Base-by-base conservation (phyloP, 2,113 vertebrate species). In the Willisornis vidua region DNA sequence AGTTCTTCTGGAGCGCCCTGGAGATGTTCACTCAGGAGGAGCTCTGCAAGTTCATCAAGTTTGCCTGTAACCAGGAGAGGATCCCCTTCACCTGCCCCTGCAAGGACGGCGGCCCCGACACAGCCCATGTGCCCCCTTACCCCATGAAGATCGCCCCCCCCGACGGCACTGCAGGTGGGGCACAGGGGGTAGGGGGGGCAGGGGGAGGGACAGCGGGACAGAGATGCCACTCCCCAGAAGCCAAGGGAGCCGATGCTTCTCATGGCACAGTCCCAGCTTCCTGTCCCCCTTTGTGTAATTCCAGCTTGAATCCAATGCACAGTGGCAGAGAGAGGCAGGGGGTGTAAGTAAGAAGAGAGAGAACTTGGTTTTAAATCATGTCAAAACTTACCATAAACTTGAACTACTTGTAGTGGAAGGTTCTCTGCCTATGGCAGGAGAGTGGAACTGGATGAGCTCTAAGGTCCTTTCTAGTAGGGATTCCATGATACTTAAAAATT, bases 91-190 rank as follows among this genome's bases (percentile, higher is more conserved):
- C 99, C 57, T 99, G 99, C 59, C 99, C 99, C 9, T 99, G 99
- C 97, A 99, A 99, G 90, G 99, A 99, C 0, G 99, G 99, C 1
- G 99, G 99, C 9, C 99, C 99, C 0, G 99, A 99, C 96, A 99
- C 99, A 0, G 99, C 99, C 75, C 99, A 99, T 3, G 99, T 99
- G 24, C 99, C 99, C 8, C 99, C 99, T 0, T 99, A 99, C 91
- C 99, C 99, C 89, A 99, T 99, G 99, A 99, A 99, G 96, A 99
- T 99, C 0, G 99, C 99, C 0, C 99, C 99, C 18, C 99, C 99
- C 0, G 99, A 99, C 9, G 99, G 99, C 35, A 98, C 99, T 15
- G 98, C 99, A 98, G 99, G 99, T 99, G 49, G 25, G 7, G 20
- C 41, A 48, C 9, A 19, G 13, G 24, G 51, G 51, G 25, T 12